Base-by-base conservation (phyloP, 2,797 vertebrate species). In the Etheostoma nigrum region DNA sequence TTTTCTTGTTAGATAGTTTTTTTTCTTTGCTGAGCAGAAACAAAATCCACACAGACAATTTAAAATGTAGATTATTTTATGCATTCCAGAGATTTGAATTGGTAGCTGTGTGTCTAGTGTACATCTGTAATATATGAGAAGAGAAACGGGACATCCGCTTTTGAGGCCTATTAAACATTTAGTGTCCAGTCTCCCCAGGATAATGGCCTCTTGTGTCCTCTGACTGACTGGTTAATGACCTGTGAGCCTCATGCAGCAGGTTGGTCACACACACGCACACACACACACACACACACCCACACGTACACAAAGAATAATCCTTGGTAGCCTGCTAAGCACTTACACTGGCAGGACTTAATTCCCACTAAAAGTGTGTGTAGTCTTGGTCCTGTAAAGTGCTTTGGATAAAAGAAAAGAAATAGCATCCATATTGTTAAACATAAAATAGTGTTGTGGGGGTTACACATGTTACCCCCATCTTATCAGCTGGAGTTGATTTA, bases 111-210 rank as follows among this genome's bases (percentile, higher is more conserved):
- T 72, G 55, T 72, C 52, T 65, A 53, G 23, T 60, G 33, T 25
- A 36, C 51, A 44, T 59, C 33, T 53, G 45, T 48, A 49, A 65
- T 53, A 67, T 76, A 64, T 45, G 67, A 85, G 76, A 77, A 52
- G 61, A 82, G 66, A 67, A 83, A 83, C 71, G 80, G 85, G 88
- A 90, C 85, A 81, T 91, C 87, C 65, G 73, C 76, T 87, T 75
- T 73, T 0, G 7, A 71, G 74, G 64, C 72, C 84, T 82, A 91
- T 92, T 74, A 92, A 92, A 90, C 85, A 91, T 91, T 92, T 82
- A 92, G 84, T 45, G 27, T 83, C 68, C 86, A 76, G 80, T 71
- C 78, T 85, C 71, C 48, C 59, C 23, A 6, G 55, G 77, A 88
- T 83, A 91, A 88, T 79, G 73, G 79, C 76, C 81, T 84, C 71